These are phyloP conservation scores for Palythoa caribaeorum DNA, from an alignment of 92 coral and sea anemone genomes.

Conservation along the genomic window DNA sequence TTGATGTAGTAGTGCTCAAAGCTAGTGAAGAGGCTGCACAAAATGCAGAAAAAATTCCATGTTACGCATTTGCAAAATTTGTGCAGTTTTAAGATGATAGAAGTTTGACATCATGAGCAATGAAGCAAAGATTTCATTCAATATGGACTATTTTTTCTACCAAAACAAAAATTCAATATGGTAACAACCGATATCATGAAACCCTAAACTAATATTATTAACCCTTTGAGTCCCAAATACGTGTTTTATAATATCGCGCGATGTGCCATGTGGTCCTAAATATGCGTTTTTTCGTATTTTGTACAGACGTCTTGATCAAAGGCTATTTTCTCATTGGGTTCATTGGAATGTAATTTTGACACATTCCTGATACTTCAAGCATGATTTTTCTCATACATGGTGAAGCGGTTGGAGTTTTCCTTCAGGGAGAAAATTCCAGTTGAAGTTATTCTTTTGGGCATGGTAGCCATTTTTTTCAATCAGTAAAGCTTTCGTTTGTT, in stretches of 20 bases:
- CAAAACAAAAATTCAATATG: too few relatives aligned
- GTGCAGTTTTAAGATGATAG: too few relatives aligned
- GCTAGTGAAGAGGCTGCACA: too few relatives aligned
- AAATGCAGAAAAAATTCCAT: too few relatives aligned
- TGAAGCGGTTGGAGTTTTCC: constrained; percentile 12
- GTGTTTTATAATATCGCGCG: constrained; percentile 13
- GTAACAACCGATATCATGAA: too few relatives aligned
- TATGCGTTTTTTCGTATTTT: not conserved
- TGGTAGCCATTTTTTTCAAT: constrained; percentile 9
- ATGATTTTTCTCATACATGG: constrained; percentile 18
- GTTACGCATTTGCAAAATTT: too few relatives aligned
- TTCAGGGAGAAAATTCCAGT: constrained; percentile 18
- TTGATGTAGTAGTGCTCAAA: too few relatives aligned
- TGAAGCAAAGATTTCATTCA: too few relatives aligned
- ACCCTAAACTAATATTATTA: too few relatives aligned
- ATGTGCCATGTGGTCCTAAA: constrained; percentile 24
- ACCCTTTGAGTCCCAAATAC: not conserved
- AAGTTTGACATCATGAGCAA: too few relatives aligned
- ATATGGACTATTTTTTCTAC: too few relatives aligned
- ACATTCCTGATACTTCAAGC: constrained; percentile 15
- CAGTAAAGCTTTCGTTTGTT: not conserved
- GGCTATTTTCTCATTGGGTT: not conserved
- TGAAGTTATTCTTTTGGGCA: constrained; percentile 14
- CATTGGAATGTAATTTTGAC: too few relatives aligned
- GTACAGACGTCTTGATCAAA: constrained; percentile 1